Percentiles rank a stretch among this genome's conserved stretches.
Conservation (phyloP, 2,888 invertebrate genomes). For the Strigamia transsilvanica region DNA sequence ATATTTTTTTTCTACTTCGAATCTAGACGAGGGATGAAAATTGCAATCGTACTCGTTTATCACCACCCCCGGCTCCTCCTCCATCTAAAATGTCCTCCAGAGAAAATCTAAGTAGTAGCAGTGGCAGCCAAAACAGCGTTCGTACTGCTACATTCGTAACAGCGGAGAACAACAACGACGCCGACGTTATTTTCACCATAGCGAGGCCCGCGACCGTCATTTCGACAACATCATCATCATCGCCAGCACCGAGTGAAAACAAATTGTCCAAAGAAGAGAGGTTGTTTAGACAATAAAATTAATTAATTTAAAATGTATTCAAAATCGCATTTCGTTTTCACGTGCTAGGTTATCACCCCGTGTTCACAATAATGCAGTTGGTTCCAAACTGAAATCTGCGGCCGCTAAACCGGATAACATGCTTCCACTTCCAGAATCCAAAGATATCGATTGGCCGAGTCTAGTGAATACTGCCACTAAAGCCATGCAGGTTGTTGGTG, state of each 20-base stretch:
- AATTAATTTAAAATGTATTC: neutral
- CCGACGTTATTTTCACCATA: conserved; percentile 64
- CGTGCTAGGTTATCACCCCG: conserved; percentile 34
- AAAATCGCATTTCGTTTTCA: neutral
- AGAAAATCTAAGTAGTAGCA: conserved; percentile 53
- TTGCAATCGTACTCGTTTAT: conserved; percentile 35
- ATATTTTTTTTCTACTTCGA: neutral
- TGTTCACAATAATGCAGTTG: conserved; percentile 16
- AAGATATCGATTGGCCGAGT: conserved; percentile 80
- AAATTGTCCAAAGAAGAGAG: conserved; percentile 70
- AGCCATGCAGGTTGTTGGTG: conserved; percentile 70
- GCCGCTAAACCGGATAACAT: conserved; percentile 54
- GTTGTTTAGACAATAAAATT: conserved; percentile 59
- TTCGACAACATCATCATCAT: conserved; percentile 67
- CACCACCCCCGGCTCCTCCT: conserved; percentile 53
- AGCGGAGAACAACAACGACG: conserved; percentile 43
- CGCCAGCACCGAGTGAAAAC: conserved; percentile 67
- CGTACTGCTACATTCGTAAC: neutral
- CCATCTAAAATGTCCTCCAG: conserved; percentile 53
- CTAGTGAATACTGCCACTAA: conserved; percentile 81
- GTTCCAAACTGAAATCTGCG: conserved; percentile 53
- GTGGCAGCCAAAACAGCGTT: conserved; percentile 32
- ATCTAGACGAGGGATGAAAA: conserved; percentile 29
- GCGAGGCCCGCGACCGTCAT: conserved; percentile 74
- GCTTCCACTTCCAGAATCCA: conserved; percentile 71